Evolutionary conservation across 2,888 invertebrate genomes (phyloP).

Genomic region (Xanthia togata): DNA sequence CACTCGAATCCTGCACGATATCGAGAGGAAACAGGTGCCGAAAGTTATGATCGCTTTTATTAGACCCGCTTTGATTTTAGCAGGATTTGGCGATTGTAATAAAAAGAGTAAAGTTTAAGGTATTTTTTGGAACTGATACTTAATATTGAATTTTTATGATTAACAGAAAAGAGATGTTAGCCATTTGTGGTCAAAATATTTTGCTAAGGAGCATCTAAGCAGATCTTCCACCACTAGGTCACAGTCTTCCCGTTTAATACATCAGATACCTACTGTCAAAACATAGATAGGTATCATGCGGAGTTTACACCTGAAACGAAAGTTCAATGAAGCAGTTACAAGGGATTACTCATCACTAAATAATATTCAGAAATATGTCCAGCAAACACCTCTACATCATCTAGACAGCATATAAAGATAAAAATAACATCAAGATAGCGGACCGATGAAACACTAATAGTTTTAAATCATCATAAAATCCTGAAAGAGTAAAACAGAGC

Average conservation of each 20-base stretch:
- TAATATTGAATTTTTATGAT: slow-evolving; percentile 30
- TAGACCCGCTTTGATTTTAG: slow-evolving; percentile 45
- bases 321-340: not conserved
- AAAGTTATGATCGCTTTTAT: slow-evolving; percentile 60
- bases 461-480: slow-evolving; percentile 60
- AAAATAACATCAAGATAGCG: slow-evolving; percentile 44
- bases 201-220: not conserved
- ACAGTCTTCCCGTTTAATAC: not conserved
- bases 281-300: accelerated
- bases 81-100: slow-evolving; percentile 34
- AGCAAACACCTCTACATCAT: slow-evolving; percentile 30
- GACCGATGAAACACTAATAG: slow-evolving; percentile 62
- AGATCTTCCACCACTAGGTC: not conserved
- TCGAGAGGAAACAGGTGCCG: slow-evolving; percentile 66
- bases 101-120: slow-evolving; percentile 26
- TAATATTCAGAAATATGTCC: slow-evolving; percentile 34
- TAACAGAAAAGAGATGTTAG: slow-evolving; percentile 29
- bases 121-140: slow-evolving; percentile 27
- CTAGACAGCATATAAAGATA: slow-evolving; percentile 34
- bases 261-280: not conserved
- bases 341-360: slow-evolving; percentile 25
- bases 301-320: slow-evolving; percentile 2
- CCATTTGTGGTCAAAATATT: not conserved
- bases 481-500: slow-evolving; percentile 41
- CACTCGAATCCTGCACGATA: slow-evolving; percentile 45